These are phyloP conservation scores for Zingel zingel DNA, from an alignment of 2,113 vertebrate species.

Conservation along the genomic window DNA sequence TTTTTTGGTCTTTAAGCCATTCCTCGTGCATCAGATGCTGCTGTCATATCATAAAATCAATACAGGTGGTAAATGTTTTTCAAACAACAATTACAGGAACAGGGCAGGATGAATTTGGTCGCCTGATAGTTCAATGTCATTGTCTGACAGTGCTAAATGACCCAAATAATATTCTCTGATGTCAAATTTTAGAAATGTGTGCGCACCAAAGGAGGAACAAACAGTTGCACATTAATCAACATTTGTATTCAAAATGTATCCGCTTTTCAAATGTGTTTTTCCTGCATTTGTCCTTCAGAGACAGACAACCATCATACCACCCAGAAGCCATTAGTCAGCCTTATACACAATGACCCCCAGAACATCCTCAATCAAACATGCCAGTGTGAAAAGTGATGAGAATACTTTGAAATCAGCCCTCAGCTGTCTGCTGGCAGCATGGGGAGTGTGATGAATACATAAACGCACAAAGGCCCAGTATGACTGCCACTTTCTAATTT, in stretches of 20 bases:
- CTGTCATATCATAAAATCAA: constrained; percentile 60
- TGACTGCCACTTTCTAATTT: constrained; percentile 68
- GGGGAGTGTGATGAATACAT: constrained; percentile 53
- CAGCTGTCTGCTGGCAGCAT: constrained; percentile 52
- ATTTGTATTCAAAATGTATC: constrained; percentile 31
- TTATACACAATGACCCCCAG: constrained; percentile 44
- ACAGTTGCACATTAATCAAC: constrained; percentile 21
- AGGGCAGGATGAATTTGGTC: constrained; percentile 20
- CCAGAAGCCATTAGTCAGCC: constrained; percentile 55
- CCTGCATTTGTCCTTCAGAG: constrained; percentile 35
- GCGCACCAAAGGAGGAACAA: not conserved
- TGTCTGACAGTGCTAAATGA: constrained; percentile 43
- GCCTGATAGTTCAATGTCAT: constrained; percentile 19
- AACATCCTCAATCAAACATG: constrained; percentile 67
- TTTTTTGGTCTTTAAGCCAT: constrained; percentile 34
- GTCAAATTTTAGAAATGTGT: constrained; percentile 31
- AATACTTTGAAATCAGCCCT: constrained; percentile 67
- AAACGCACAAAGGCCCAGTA: constrained; percentile 43
- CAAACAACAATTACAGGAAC: constrained; percentile 41
- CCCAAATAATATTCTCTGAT: constrained; percentile 22
- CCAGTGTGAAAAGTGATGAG: constrained; percentile 43
- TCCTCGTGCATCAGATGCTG: constrained; percentile 24
- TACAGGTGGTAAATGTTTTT: constrained; percentile 49
- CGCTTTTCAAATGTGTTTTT: constrained; percentile 23
- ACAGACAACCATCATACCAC: constrained; percentile 26